Percentiles rank a stretch among this genome's conserved stretches.
These are phyloP conservation scores for Acridotheres tristis DNA, from an alignment of 2,797 vertebrate genomes.

Conservation along the genomic window DNA sequence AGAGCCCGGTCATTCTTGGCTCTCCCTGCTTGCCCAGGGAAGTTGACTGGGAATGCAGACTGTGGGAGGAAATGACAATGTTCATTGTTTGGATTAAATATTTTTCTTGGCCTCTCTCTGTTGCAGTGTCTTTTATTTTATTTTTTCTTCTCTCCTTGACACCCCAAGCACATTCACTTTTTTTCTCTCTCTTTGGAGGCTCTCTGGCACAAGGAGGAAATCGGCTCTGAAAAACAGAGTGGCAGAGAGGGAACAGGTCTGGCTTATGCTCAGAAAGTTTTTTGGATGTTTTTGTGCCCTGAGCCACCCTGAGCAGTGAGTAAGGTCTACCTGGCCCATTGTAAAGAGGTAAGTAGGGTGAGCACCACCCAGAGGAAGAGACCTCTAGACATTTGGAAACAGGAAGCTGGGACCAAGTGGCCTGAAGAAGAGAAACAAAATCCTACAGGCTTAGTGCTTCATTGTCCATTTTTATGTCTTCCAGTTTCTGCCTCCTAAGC, in stretches of 20 bases:
- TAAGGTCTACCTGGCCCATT: background rate
- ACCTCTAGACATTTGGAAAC: background rate
- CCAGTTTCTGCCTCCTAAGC: background rate
- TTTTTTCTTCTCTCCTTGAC: background rate
- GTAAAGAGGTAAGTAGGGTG: background rate
- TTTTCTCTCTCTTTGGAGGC: conserved; percentile 27
- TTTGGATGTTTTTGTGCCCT: background rate
- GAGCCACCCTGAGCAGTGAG: background rate
- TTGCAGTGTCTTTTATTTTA: conserved; percentile 52
- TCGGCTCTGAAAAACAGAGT: background rate
- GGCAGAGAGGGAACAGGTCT: background rate
- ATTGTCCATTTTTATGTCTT: background rate
- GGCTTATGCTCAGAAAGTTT: background rate
- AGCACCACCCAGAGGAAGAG: background rate
- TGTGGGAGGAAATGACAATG: conserved; percentile 74
- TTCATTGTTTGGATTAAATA: conserved; percentile 77
- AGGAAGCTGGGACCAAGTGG: background rate
- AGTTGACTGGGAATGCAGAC: conserved; percentile 75
- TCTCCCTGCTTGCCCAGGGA: conserved; percentile 47
- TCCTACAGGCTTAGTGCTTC: background rate
- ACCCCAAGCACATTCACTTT: conserved; percentile 40
- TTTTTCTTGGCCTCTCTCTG: conserved; percentile 71
- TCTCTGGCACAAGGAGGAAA: conserved; percentile 26
- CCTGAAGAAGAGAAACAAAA: background rate
- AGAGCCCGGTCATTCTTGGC: conserved; percentile 64